phyloP scores from a whole-genome alignment of 2,888 invertebrate genomes.

The Oxytorus armatus region DNA sequence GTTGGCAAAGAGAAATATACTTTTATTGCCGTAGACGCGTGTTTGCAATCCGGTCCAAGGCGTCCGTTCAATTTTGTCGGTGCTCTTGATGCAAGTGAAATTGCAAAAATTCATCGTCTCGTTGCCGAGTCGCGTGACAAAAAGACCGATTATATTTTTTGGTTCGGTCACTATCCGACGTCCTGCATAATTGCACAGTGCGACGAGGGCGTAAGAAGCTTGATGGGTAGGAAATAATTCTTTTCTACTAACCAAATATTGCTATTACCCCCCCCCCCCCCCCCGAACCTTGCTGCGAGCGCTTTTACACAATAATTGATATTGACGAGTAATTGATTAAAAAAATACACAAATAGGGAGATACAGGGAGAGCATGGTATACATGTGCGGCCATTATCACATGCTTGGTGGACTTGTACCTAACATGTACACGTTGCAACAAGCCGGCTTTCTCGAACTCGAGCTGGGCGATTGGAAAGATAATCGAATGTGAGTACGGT shows the following conservation, averaged over 20 bases:
- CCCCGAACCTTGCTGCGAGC: too few relatives aligned
- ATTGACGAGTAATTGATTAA: neutral
- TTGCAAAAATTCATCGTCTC: slow-evolving; percentile 86
- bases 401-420: slow-evolving; percentile 91
- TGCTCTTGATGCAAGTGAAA: slow-evolving; percentile 87
- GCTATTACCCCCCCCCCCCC: too few relatives aligned
- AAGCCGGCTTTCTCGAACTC: slow-evolving; percentile 92
- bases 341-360: slow-evolving; percentile 85
- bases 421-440: slow-evolving; percentile 94
- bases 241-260: neutral
- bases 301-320: neutral
- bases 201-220: slow-evolving; percentile 85
- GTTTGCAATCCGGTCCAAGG: slow-evolving; percentile 93
- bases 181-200: slow-evolving; percentile 91
- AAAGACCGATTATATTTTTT: slow-evolving; percentile 88
- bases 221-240: slow-evolving; percentile 77
- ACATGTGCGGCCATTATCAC: slow-evolving; percentile 96
- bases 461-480: slow-evolving; percentile 98
- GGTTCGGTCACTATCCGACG: slow-evolving; percentile 97
- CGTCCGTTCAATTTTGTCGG: slow-evolving; percentile 97
- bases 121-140: slow-evolving; percentile 85
- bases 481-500: slow-evolving; percentile 89
- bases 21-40: slow-evolving; percentile 95
- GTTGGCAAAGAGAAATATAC: slow-evolving; percentile 88
- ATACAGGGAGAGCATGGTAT: slow-evolving; percentile 88